A percentile compares a stretch with the other conserved stretches of the same genome.
Evolutionary conservation across 2,888 invertebrate species (phyloP).

Genomic region (Ametastegia equiseti): DNA sequence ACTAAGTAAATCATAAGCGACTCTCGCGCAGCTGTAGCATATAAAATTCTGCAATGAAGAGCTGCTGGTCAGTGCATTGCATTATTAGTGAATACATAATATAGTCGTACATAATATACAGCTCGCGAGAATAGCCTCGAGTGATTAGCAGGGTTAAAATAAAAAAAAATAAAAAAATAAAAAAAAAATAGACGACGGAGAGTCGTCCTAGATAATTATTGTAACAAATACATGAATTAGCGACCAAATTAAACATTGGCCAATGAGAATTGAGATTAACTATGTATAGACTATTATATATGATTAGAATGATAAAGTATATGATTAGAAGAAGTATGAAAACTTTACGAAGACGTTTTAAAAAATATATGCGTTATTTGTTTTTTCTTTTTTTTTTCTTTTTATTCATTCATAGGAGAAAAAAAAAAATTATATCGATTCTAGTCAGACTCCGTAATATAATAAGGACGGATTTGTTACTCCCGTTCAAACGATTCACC

Average conservation of each 20-base stretch:
- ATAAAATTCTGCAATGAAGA: neutral
- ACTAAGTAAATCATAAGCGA: neutral
- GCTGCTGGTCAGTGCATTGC: neutral
- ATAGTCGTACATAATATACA: neutral
- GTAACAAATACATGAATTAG: slow-evolving; percentile 52
- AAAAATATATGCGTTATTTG: neutral
- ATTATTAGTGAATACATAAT: neutral
- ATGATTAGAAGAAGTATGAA: slow-evolving; percentile 21
- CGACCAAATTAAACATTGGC: slow-evolving; percentile 61
- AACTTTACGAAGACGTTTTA: neutral
- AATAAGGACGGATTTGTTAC: neutral
- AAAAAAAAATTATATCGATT: neutral
- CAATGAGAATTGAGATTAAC: slow-evolving; percentile 68
- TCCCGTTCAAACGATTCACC: neutral
- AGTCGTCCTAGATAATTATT: neutral
- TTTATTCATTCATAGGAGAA: neutral
- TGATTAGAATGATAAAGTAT: slow-evolving; percentile 39
- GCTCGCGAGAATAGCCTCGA: slow-evolving; percentile 18
- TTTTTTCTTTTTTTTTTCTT: neutral
- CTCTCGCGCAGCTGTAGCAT: neutral
- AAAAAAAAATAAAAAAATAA: slow-evolving; percentile 59
- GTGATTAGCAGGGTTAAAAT: slow-evolving; percentile 67
- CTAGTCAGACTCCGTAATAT: slow-evolving; percentile 17
- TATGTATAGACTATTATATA: slow-evolving; percentile 56
- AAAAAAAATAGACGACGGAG: slow-evolving; percentile 51